These are phyloP conservation scores for Metallyticus violacea DNA, from an alignment of 2,888 invertebrate species.

Conservation along the genomic window DNA sequence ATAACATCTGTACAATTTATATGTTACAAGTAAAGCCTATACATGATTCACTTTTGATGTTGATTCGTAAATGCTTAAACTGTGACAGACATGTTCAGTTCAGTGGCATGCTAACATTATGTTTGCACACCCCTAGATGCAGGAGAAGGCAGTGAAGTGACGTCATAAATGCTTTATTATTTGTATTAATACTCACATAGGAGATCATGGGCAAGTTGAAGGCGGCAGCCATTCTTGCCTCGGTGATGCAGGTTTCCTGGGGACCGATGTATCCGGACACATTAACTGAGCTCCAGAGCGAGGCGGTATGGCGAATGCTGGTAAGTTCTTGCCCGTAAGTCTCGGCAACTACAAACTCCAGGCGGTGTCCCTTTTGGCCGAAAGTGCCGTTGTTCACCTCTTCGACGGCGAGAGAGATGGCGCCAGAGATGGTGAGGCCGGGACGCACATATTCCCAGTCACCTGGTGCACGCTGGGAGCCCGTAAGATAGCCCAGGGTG, in stretches of 20 bases:
- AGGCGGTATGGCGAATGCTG: slow-evolving; percentile 82
- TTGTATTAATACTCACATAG: slow-evolving; percentile 85
- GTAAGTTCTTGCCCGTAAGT: slow-evolving; percentile 86
- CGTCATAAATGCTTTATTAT: no score
- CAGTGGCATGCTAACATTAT: no score
- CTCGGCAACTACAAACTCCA: slow-evolving; percentile 81
- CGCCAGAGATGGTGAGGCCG: slow-evolving; percentile 71
- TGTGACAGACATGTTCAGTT: no score
- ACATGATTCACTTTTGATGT: no score
- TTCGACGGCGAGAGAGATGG: slow-evolving; percentile 81
- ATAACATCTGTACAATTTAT: no score
- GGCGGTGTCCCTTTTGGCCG: slow-evolving; percentile 63
- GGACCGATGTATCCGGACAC: slow-evolving; percentile 88
- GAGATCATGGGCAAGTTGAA: slow-evolving; percentile 96
- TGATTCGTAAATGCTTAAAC: no score
- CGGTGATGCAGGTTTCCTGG: slow-evolving; percentile 88
- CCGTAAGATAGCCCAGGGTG: slow-evolving; percentile 42
- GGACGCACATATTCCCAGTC: slow-evolving; percentile 79
- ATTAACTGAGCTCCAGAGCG: slow-evolving; percentile 72
- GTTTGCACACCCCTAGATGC: no score
- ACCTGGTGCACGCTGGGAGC: slow-evolving; percentile 73
- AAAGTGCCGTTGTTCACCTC: slow-evolving; percentile 52
- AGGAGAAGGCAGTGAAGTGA: no score
- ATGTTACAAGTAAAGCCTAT: no score
- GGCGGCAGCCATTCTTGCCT: slow-evolving; percentile 89